Conservation (phyloP, 2,888 invertebrate genomes). For the Hylaea fasciaria region DNA sequence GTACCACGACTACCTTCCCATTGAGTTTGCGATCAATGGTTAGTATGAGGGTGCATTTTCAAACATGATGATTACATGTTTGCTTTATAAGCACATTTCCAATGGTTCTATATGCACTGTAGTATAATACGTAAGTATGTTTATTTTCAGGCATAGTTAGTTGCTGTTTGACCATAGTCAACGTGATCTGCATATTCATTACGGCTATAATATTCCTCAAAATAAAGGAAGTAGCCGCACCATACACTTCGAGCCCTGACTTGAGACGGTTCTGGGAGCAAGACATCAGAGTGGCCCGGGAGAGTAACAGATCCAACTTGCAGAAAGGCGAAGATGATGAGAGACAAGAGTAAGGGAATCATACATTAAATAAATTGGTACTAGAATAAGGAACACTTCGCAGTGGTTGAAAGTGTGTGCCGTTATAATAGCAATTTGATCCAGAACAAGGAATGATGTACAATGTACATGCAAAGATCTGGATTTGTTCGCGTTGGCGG, state of each 20-base stretch:
- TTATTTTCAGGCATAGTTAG: conserved; percentile 87
- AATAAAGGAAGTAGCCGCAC: conserved; percentile 94
- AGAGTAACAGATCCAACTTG: conserved; percentile 86
- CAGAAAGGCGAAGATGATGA: conserved; percentile 84
- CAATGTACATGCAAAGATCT: too few species aligned
- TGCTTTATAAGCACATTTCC: too few species aligned
- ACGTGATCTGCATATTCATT: conserved; percentile 93
- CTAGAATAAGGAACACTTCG: neutral
- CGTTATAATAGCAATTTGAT: too few species aligned
- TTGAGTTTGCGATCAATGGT: conserved; percentile 91
- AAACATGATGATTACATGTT: too few species aligned
- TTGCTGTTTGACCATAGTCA: conserved; percentile 91
- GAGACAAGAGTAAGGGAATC: conserved; percentile 67
- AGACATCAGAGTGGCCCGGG: conserved; percentile 90
- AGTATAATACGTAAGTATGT: neutral
- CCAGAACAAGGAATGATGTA: too few species aligned
- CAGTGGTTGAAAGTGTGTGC: too few species aligned
- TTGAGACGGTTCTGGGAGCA: conserved; percentile 92
- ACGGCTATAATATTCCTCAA: conserved; percentile 92
- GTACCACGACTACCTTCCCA: conserved; percentile 90
- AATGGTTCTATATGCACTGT: too few species aligned
- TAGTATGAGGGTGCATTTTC: conserved; percentile 37
- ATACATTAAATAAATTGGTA: neutral
- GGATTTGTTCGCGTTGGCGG: too few species aligned
- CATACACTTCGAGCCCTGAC: conserved; percentile 90